phyloP scores from a whole-genome alignment of 2,797 vertebrate genomes.

The Sebastes vulpes region DNA sequence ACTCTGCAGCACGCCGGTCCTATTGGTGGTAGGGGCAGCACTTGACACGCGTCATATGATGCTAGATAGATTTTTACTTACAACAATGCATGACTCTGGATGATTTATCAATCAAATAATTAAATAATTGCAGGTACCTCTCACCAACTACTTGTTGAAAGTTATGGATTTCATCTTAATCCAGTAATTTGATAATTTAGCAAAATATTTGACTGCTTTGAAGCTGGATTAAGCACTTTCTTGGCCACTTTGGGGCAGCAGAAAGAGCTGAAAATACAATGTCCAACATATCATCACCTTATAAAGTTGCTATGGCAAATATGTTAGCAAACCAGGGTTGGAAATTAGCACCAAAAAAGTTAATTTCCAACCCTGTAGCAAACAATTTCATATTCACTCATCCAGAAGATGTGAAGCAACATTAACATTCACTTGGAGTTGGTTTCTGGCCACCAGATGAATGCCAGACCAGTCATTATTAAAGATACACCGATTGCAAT shows the following conservation, averaged over 20 bases:
- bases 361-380: too few species aligned
- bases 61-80: too few species aligned
- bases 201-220: neutral
- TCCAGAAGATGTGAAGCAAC: neutral
- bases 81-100: too few species aligned
- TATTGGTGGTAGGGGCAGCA: too few species aligned
- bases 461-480: too few species aligned
- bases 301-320: neutral
- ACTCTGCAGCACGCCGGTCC: accelerated
- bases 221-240: accelerated
- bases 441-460: neutral
- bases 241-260: neutral
- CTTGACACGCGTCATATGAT: too few species aligned
- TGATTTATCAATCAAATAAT: too few species aligned
- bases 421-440: too few species aligned
- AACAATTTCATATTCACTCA: neutral
- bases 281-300: neutral
- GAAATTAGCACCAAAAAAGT: too few species aligned
- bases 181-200: neutral
- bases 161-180: neutral
- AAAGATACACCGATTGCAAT: too few species aligned
- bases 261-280: neutral
- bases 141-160: neutral
- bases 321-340: too few species aligned
- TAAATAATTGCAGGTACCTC: too few species aligned